Percentiles rank a stretch among this genome's conserved stretches.
These are phyloP conservation scores for Sinodicranocentrus sp. DNA, from an alignment of 2,888 invertebrate genomes.

Conservation along the genomic window DNA sequence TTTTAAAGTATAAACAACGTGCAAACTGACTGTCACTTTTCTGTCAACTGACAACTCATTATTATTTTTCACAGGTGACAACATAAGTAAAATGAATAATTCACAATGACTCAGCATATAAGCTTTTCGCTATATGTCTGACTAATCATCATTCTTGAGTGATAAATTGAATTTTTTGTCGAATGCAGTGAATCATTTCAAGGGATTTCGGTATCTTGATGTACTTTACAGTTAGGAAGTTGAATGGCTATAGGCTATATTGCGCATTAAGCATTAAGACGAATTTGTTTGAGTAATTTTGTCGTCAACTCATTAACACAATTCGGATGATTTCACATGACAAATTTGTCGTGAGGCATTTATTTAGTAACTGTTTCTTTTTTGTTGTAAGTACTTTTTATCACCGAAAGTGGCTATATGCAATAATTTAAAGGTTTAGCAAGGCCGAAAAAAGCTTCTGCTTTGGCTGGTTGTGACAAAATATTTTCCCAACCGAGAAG, in stretches of 20 bases:
- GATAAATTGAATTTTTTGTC: background rate
- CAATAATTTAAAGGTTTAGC: too few relatives aligned
- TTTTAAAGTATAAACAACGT: constrained; percentile 18
- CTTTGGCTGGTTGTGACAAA: too few relatives aligned
- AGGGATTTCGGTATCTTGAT: too few relatives aligned
- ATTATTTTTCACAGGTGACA: constrained; percentile 7
- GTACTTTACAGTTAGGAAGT: too few relatives aligned
- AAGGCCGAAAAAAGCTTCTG: too few relatives aligned
- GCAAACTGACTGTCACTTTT: constrained; percentile 35
- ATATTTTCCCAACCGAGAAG: constrained; percentile 2
- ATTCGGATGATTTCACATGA: background rate
- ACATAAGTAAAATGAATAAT: constrained; percentile 24
- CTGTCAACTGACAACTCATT: constrained; percentile 37
- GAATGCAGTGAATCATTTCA: too few relatives aligned
- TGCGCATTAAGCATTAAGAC: too few relatives aligned
- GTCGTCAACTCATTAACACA: constrained; percentile 7
- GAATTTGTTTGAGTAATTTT: background rate
- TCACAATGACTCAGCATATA: constrained; percentile 12
- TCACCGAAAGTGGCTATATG: too few relatives aligned
- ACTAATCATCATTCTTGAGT: background rate
- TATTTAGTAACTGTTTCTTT: too few relatives aligned
- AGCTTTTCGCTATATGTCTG: too few relatives aligned
- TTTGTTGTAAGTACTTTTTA: too few relatives aligned
- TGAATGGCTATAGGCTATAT: background rate
- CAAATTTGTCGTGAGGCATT: too few relatives aligned